phyloP scores from a whole-genome alignment of 2,113 vertebrate species.

The Brienomyrus brachyistius region DNA sequence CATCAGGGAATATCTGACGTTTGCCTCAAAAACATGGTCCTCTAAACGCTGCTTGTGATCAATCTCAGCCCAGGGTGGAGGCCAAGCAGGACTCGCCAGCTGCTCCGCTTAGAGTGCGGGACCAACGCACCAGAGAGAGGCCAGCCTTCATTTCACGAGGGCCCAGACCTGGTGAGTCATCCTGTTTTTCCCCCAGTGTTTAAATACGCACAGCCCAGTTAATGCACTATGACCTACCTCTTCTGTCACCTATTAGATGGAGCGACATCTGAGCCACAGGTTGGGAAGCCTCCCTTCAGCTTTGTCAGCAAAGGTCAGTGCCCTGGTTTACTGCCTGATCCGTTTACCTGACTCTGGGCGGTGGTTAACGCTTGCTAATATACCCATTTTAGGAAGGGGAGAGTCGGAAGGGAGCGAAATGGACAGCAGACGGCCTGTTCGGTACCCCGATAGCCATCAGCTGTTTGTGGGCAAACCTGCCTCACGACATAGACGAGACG shows the following conservation, averaged over 20 bases:
- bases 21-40: neutral
- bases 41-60: slow-evolving; percentile 10
- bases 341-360: neutral
- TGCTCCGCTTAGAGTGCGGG: slow-evolving; percentile 71
- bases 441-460: slow-evolving; percentile 92
- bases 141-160: slow-evolving; percentile 75
- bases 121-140: slow-evolving; percentile 84
- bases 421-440: slow-evolving; percentile 76
- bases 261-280: slow-evolving; percentile 52
- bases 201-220: neutral
- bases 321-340: neutral
- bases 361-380: neutral
- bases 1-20: neutral
- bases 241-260: slow-evolving; percentile 47
- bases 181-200: neutral
- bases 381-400: slow-evolving; percentile 61
- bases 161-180: slow-evolving; percentile 73
- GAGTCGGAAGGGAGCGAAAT: slow-evolving; percentile 78
- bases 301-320: slow-evolving; percentile 62
- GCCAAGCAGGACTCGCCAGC: slow-evolving; percentile 77
- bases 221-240: neutral
- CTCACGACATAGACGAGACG: slow-evolving; percentile 86
- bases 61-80: slow-evolving; percentile 76
- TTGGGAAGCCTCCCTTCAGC: slow-evolving; percentile 61
- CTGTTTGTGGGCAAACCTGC: slow-evolving; percentile 94